These are phyloP conservation scores for Melipona bicolor DNA, from an alignment of 2,888 invertebrate genomes.

Conservation along the genomic window DNA sequence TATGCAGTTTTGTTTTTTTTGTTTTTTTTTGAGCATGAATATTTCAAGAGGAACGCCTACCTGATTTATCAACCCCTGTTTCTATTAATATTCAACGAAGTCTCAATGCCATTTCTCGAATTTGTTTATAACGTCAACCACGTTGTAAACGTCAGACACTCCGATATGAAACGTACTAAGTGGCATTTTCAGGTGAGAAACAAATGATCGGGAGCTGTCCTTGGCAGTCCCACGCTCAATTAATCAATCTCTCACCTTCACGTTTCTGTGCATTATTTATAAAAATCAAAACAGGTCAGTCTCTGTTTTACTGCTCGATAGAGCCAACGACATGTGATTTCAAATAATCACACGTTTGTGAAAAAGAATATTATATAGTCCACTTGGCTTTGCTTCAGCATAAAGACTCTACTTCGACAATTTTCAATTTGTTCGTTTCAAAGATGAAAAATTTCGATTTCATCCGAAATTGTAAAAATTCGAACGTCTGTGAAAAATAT, in stretches of 20 bases:
- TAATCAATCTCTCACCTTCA: slow-evolving; percentile 1
- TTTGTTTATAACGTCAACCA: neutral
- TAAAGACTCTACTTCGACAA: too few relatives aligned
- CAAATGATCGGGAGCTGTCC: neutral
- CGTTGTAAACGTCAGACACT: neutral
- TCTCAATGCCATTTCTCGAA: neutral
- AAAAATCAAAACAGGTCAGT: neutral
- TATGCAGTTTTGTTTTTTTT: too few relatives aligned
- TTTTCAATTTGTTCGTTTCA: too few relatives aligned
- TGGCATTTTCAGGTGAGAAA: neutral
- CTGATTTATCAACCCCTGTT: neutral
- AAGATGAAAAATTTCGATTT: too few relatives aligned
- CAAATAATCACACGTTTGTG: too few relatives aligned
- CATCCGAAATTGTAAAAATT: too few relatives aligned
- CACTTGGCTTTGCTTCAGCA: too few relatives aligned
- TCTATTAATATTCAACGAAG: neutral
- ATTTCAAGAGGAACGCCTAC: too few relatives aligned
- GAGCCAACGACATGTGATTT: too few relatives aligned
- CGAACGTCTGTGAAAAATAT: too few relatives aligned
- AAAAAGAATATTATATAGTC: too few relatives aligned
- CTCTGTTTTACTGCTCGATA: neutral
- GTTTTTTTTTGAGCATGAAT: too few relatives aligned
- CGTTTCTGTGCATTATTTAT: slow-evolving; percentile 1
- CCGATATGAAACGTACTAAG: neutral
- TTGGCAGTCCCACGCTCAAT: neutral